Percentiles rank a stretch among this genome's conserved stretches.
phyloP scores from a whole-genome alignment of 1,140 invertebrate species.

The Bombus difficillimus region DNA sequence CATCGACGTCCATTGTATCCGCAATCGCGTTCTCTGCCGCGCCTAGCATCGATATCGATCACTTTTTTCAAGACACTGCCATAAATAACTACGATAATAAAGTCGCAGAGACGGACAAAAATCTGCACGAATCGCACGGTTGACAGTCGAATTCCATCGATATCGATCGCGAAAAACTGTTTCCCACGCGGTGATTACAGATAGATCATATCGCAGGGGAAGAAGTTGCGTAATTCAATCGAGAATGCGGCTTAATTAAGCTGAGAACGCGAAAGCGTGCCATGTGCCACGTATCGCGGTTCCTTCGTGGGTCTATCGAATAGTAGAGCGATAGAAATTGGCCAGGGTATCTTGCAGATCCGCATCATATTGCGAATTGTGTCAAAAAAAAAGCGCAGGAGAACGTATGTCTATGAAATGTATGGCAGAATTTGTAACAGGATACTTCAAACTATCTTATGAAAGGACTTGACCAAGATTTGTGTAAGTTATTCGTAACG shows the following conservation, averaged over 20 bases:
- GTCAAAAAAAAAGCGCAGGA: neutral
- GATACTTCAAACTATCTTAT: neutral
- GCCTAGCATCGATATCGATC: conserved; percentile 5
- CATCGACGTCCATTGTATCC: conserved; percentile 22
- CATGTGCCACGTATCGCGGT: conserved; percentile 45
- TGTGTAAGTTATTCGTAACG: neutral
- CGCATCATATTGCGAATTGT: neutral
- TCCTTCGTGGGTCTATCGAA: conserved; percentile 31
- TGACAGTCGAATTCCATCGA: conserved; percentile 25
- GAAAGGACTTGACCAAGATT: neutral
- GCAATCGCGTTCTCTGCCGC: neutral
- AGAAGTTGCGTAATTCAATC: conserved; percentile 12
- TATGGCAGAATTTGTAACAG: neutral
- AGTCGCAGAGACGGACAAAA: neutral
- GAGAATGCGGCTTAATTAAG: conserved; percentile 56
- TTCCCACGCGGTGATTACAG: conserved; percentile 23
- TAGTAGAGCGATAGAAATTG: neutral
- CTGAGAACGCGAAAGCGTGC: conserved; percentile 17
- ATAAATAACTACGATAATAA: conserved; percentile 32
- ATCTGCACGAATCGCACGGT: neutral
- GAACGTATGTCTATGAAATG: neutral
- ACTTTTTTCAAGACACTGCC: too few relatives aligned
- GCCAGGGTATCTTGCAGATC: neutral
- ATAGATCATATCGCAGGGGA: too few relatives aligned
- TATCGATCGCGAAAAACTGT: conserved; percentile 24